Evolutionary conservation across 2,113 vertebrate genomes (phyloP).

Genomic region (Mus musculus): DNA sequence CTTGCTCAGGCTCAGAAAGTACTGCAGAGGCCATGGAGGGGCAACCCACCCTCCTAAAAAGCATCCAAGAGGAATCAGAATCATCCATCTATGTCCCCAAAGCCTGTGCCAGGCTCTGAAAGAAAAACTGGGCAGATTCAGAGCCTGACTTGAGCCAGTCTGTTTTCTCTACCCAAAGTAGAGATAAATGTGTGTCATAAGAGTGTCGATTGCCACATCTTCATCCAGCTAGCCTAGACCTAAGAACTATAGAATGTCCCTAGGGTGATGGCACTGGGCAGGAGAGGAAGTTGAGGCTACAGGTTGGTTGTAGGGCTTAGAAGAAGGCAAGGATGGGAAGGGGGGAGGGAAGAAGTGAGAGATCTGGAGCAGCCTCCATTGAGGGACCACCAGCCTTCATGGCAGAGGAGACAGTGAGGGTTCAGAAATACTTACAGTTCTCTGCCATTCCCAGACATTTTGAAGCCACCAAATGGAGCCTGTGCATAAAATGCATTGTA

Average conservation of each 20-base stretch:
- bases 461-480: conserved; percentile 95
- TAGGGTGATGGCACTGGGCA: background rate
- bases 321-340: background rate
- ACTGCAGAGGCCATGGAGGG: background rate
- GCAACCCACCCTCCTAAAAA: no score
- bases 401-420: no score
- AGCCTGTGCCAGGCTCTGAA: background rate
- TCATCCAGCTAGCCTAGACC: background rate
- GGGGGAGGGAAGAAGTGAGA: background rate
- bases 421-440: conserved; percentile 92
- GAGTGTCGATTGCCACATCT: background rate
- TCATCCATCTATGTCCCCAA: background rate
- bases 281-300: background rate
- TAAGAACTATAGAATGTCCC: background rate
- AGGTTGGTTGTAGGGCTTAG: background rate
- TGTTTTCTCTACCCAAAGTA: background rate
- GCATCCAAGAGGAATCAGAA: background rate
- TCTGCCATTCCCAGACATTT: conserved; percentile 98
- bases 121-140: no score
- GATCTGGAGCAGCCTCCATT: background rate
- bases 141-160: background rate
- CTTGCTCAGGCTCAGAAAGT: background rate
- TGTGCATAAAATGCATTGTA: conserved; percentile 96
- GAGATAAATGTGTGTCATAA: background rate
- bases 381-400: background rate